Conservation (phyloP, 2,113 vertebrate genomes). For the Eulemur macaco region DNA sequence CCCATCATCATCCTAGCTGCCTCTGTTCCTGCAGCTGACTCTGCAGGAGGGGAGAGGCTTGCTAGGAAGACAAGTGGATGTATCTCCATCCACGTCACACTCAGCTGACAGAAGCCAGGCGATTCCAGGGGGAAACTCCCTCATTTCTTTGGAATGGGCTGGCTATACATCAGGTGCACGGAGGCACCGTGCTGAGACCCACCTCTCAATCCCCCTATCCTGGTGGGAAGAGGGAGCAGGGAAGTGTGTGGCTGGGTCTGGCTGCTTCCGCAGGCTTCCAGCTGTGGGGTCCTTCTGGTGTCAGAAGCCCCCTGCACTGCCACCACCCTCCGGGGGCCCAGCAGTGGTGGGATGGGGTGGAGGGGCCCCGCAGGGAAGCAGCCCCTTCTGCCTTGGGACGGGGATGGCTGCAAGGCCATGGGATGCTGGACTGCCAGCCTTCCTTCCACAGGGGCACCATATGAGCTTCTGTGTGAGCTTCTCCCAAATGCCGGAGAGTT, state of each 20-base stretch:
- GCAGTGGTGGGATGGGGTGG: not conserved
- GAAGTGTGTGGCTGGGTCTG: accelerated
- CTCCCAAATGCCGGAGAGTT: accelerated
- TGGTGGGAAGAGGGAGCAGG: not conserved
- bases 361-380: not conserved
- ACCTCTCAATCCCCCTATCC: accelerated
- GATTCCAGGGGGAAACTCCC: too few species aligned
- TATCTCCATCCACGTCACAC: not conserved
- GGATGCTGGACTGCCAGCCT: not conserved
- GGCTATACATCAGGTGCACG: not conserved
- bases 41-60: not conserved
- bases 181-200: not conserved
- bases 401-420: too few species aligned
- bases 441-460: accelerated
- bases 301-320: not conserved
- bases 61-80: not conserved
- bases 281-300: accelerated
- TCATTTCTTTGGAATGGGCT: not conserved
- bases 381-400: not conserved
- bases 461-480: not conserved
- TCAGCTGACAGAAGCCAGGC: not conserved
- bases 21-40: not conserved
- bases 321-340: not conserved
- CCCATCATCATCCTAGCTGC: accelerated
- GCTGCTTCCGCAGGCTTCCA: not conserved